Evolutionary conservation across 2,888 invertebrate species (phyloP), one percentile per base, ranked within the genome.

Genomic region (Myathropa florea): DNA sequence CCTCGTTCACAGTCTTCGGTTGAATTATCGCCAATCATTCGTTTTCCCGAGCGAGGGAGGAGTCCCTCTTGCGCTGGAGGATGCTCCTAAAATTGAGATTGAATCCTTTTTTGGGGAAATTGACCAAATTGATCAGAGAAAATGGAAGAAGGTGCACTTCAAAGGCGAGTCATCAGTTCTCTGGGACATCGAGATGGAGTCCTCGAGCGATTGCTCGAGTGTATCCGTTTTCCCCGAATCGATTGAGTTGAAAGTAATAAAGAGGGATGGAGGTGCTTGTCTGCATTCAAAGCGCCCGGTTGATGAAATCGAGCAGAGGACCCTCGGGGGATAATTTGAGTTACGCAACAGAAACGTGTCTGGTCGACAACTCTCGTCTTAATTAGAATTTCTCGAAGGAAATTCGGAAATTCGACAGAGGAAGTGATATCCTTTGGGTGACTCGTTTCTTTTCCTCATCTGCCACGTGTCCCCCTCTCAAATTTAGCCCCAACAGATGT

Each of bases 21-120:
- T 84, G 76, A 81, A 72, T 76, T 84, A 81, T 81, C 75, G 39
- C 67, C 75, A 71, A 80, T 80, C 84, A 76, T 71, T 84, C 76
- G 71, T 67, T 71, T 65, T 18, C 3, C 46, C 18, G n/a, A 18
- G 46, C 12, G 12, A 33, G 12, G n/a, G 14, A 39, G 39, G 39
- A 30, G 30, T 4, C 30, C 6, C 30, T 30, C 6, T 7, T 46
- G n/a, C 14, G 3, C 71, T 60, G 68, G 59, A 64, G 73, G 59
- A 83, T 78, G 71, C 71, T 72, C 39, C 75, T 46, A 76, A 76
- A 80, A 84, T 71, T 67, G 75, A 61, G 84, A 84, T 80, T 70
- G 75, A 83, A 83, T 84, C 83, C 60, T 84, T 83, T 83, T 75
- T 14, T 14, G 55, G 18, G 64, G 71, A 80, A 80, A 84, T 80